These are phyloP conservation scores for Rhynchotus rufescens DNA, from an alignment of 2,797 vertebrate genomes.

Conservation along the genomic window DNA sequence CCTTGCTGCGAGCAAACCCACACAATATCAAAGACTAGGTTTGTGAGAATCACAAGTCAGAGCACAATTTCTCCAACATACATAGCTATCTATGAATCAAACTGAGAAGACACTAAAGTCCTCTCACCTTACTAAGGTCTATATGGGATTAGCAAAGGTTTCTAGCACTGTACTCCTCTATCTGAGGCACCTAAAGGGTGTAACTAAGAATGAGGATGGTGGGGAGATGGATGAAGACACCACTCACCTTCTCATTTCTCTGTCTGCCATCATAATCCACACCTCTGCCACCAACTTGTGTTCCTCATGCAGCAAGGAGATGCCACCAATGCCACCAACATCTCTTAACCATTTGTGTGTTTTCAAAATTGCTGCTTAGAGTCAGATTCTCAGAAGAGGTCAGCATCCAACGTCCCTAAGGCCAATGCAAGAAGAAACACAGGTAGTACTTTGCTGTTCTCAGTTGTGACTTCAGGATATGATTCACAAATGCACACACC, in stretches of 20 bases:
- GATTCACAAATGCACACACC: neutral
- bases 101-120: neutral
- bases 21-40: neutral
- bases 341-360: rapidly evolving
- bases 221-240: neutral
- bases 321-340: neutral
- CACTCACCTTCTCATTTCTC: neutral
- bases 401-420: neutral
- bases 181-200: too few species aligned
- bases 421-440: neutral
- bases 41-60: neutral
- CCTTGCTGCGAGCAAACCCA: neutral
- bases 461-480: neutral
- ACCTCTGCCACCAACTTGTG: neutral
- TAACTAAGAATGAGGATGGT: neutral
- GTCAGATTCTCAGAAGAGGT: neutral
- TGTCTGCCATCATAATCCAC: neutral
- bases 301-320: neutral
- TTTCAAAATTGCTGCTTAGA: neutral
- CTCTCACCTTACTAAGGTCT: neutral
- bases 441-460: neutral
- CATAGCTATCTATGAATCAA: neutral
- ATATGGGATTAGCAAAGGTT: neutral
- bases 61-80: neutral
- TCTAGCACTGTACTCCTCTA: neutral